phyloP scores from a whole-genome alignment of 2,888 invertebrate genomes.

The Pandemis cinnamomeana region DNA sequence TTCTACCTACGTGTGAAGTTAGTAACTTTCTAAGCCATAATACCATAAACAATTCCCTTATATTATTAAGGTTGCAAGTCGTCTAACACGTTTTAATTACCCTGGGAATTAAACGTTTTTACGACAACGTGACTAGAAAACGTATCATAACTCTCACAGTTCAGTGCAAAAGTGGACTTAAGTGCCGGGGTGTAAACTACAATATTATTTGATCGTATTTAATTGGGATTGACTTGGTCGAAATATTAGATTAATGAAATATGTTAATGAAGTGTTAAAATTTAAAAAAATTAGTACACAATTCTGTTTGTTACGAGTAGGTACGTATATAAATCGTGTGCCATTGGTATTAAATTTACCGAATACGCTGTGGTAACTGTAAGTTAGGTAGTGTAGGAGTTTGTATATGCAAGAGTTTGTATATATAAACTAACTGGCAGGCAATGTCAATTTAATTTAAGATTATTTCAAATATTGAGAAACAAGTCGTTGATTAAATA shows the following conservation, averaged over 20 bases:
- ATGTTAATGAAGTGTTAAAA: not conserved
- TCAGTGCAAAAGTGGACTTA: not conserved
- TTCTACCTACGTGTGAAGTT: not conserved
- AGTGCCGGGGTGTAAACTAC: conserved; percentile 17
- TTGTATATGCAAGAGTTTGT: no score
- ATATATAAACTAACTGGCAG: no score
- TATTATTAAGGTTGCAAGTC: conserved; percentile 1
- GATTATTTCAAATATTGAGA: no score
- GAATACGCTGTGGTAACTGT: no score
- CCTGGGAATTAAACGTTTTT: conserved; percentile 47
- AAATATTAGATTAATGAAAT: conserved; percentile 39
- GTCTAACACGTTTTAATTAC: conserved; percentile 43
- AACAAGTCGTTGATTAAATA: no score
- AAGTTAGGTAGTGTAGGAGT: no score
- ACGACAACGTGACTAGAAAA: conserved; percentile 46
- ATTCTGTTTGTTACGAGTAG: not conserved
- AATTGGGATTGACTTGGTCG: not conserved
- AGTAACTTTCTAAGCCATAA: not conserved
- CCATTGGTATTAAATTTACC: no score
- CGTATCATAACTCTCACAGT: conserved; percentile 34
- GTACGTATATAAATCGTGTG: no score
- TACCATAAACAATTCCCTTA: not conserved
- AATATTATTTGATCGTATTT: not conserved
- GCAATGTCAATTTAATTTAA: no score
- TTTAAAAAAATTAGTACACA: not conserved